Conservation (phyloP, 2,797 vertebrate genomes). For the Limosa lapponica region DNA sequence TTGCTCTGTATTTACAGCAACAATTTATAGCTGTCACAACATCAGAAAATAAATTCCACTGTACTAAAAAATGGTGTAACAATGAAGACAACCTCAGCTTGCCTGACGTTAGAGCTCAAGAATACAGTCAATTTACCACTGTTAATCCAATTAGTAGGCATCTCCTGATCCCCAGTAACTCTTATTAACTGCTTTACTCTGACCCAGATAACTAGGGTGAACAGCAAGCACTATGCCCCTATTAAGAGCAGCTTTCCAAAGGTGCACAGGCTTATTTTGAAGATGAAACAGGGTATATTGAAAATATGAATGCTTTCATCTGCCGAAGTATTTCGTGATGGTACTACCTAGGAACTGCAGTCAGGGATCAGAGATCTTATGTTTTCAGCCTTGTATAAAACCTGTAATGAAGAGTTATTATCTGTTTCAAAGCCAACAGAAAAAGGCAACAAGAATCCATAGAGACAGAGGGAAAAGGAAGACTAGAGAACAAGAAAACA, state of each 20-base stretch:
- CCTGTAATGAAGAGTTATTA: not conserved
- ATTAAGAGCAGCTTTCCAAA: not conserved
- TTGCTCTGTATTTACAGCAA: not conserved
- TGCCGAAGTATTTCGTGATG: not conserved
- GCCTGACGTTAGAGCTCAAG: not conserved
- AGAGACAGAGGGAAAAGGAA: not conserved
- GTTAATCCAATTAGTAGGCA: not conserved
- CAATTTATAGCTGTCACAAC: not conserved
- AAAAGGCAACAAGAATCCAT: not conserved
- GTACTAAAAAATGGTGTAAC: not conserved
- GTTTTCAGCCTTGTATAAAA: not conserved
- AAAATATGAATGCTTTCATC: constrained; percentile 1
- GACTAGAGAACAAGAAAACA: not conserved
- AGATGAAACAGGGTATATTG: not conserved
- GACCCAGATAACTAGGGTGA: not conserved
- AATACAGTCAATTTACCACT: not conserved
- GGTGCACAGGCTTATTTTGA: not conserved
- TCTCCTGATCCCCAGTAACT: not conserved
- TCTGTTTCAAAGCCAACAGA: not conserved
- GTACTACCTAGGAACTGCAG: not conserved
- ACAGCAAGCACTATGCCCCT: not conserved
- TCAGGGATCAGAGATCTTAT: not conserved
- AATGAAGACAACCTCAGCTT: not conserved
- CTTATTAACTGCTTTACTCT: not conserved
- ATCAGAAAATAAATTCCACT: not conserved